Evolutionary conservation across 1,140 invertebrate genomes (phyloP).

Genomic region (Ceratina japonica): DNA sequence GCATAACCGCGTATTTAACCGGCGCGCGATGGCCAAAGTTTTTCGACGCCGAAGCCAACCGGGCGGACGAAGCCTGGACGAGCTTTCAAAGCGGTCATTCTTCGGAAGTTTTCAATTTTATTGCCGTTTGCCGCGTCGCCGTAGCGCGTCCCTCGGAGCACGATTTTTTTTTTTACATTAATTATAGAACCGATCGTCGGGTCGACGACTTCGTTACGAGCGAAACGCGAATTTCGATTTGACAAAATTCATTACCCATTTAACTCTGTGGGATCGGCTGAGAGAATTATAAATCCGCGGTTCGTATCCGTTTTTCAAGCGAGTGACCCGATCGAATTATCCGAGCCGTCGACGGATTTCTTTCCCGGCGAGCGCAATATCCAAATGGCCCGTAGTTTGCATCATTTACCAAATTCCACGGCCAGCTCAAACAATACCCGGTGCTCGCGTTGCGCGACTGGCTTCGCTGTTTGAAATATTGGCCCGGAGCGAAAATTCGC

Average conservation of each 20-base stretch:
- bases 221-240: too few species aligned
- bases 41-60: not conserved
- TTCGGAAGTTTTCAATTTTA: too few species aligned
- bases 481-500: not conserved
- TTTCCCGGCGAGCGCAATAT: conserved; percentile 11
- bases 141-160: too few species aligned
- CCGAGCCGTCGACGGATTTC: conserved; percentile 9
- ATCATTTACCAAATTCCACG: conserved; percentile 9
- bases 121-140: too few species aligned
- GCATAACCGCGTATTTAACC: conserved; percentile 43
- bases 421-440: not conserved
- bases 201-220: too few species aligned
- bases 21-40: not conserved
- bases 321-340: conserved; percentile 18
- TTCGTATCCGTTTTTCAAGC: conserved; percentile 12
- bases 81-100: not conserved
- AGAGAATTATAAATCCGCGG: too few species aligned
- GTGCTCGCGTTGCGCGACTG: not conserved
- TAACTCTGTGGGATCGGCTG: too few species aligned
- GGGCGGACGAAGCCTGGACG: not conserved
- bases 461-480: not conserved
- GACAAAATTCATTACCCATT: too few species aligned
- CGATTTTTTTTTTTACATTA: too few species aligned
- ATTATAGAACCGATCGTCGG: too few species aligned
- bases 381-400: conserved; percentile 4